Evolutionary conservation across 2,797 vertebrate species (phyloP).

Genomic region (Pseudochirops cupreus): DNA sequence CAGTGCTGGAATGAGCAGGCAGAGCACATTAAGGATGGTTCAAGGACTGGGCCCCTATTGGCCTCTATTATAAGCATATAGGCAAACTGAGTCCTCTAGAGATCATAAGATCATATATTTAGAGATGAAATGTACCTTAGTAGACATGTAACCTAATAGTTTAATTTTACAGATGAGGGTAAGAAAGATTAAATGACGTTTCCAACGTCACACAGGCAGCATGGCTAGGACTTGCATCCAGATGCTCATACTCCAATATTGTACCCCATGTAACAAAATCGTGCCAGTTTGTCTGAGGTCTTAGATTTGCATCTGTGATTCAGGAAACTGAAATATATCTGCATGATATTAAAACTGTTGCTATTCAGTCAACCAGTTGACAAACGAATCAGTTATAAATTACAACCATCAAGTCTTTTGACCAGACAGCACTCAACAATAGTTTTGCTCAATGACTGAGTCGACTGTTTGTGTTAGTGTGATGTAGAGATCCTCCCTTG

Average conservation of each 20-base stretch:
- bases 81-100: neutral
- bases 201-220: neutral
- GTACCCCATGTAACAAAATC: neutral
- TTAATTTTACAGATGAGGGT: neutral
- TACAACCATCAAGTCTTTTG: conserved; percentile 35
- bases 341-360: neutral
- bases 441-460: conserved; percentile 25
- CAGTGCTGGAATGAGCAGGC: neutral
- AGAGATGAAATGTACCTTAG: neutral
- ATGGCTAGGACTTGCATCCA: neutral
- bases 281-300: neutral
- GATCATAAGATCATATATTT: neutral
- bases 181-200: neutral
- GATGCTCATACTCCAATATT: too few relatives aligned
- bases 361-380: neutral
- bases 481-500: neutral
- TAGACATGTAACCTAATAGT: neutral
- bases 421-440: conserved; percentile 31
- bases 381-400: conserved; percentile 8
- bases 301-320: neutral
- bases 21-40: neutral
- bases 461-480: conserved; percentile 10
- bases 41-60: neutral
- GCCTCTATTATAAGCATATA: neutral
- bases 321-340: neutral